Percentiles rank a stretch among this genome's conserved stretches.
Conservation (phyloP, 2,113 vertebrate species). For the Zeus faber region DNA sequence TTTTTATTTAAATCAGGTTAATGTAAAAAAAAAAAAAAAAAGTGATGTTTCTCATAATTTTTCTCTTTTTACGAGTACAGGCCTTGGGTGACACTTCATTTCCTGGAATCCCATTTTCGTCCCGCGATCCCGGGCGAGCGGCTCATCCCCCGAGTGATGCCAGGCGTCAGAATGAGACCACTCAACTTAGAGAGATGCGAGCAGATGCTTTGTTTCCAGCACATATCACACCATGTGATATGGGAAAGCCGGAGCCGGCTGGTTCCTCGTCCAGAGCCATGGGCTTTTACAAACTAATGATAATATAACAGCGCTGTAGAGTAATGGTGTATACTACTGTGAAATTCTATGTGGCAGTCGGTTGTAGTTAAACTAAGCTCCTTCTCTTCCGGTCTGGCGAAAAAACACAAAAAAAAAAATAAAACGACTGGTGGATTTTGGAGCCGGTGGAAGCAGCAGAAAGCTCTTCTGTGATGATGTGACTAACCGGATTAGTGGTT, state of each 20-base stretch:
- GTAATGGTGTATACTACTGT: conserved; percentile 28
- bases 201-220: conserved; percentile 6
- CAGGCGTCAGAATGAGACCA: conserved; percentile 4
- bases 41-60: too few relatives aligned
- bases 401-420: too few relatives aligned
- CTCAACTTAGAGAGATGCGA: conserved; percentile 6
- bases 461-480: conserved; percentile 63
- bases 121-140: background rate
- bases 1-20: too few relatives aligned
- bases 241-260: conserved; percentile 2
- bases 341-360: conserved; percentile 65
- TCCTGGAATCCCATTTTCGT: background rate
- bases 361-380: conserved; percentile 47
- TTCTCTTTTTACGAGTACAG: too few relatives aligned
- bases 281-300: conserved; percentile 52
- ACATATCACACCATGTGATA: background rate
- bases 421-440: conserved; percentile 59
- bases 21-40: too few relatives aligned
- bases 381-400: conserved; percentile 43
- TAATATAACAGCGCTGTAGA: conserved; percentile 28
- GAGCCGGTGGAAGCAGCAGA: conserved; percentile 49
- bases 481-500: conserved; percentile 68
- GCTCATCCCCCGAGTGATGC: conserved; percentile 1
- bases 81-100: background rate
- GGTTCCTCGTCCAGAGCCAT: conserved; percentile 14